Conservation (phyloP, 2,888 invertebrate species). For the Stenotaenia linearis region DNA sequence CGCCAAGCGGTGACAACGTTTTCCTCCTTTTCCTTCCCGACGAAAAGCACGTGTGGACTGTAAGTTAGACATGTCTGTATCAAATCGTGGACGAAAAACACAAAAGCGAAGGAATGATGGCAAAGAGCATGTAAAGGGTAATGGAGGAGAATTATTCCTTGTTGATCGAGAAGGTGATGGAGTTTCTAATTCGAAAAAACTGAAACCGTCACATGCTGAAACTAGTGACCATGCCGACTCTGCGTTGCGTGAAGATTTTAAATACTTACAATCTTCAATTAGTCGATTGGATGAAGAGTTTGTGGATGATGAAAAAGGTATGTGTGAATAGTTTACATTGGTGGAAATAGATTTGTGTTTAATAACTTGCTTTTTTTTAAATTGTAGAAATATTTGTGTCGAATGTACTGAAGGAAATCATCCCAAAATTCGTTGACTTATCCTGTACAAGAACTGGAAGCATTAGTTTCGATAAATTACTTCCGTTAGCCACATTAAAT, state of each 20-base stretch:
- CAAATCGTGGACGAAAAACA: background rate
- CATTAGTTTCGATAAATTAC: background rate
- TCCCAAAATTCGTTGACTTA: background rate
- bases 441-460: constrained; percentile 3
- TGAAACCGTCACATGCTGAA: background rate
- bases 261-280: background rate
- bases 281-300: background rate
- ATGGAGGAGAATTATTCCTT: background rate
- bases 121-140: background rate
- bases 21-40: no score
- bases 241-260: background rate
- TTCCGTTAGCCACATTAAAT: background rate
- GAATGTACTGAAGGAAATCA: constrained; percentile 21
- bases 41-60: no score
- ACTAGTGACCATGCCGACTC: background rate
- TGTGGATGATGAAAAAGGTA: background rate
- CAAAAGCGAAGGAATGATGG: background rate
- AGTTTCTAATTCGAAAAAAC: background rate
- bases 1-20: no score
- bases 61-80: background rate
- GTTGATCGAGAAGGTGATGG: background rate
- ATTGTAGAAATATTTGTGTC: constrained; percentile 28
- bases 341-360: background rate
- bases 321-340: background rate
- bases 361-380: background rate